Evolutionary conservation across 2,888 invertebrate species (phyloP).

Genomic region (Abscondita cerata): DNA sequence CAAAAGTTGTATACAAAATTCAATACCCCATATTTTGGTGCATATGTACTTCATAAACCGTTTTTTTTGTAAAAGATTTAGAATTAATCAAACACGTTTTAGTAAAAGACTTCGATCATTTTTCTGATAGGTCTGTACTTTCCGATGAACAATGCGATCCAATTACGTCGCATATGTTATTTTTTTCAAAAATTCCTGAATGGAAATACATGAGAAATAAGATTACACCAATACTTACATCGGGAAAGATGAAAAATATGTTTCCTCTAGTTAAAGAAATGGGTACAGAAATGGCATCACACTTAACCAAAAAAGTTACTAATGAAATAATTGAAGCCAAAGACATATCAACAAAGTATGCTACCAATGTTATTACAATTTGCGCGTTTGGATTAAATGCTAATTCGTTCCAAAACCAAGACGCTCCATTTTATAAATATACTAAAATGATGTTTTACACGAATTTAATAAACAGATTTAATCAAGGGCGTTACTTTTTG

Average conservation of each 20-base stretch:
- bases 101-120: constrained; percentile 60
- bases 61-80: constrained; percentile 59
- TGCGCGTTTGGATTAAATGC: constrained; percentile 59
- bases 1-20: constrained; percentile 45
- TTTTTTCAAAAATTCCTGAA: constrained; percentile 59
- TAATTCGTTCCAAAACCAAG: constrained; percentile 52
- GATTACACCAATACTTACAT: constrained; percentile 63
- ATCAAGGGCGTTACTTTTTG: constrained; percentile 44
- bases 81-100: constrained; percentile 59
- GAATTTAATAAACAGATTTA: constrained; percentile 41
- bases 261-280: constrained; percentile 58
- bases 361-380: constrained; percentile 59
- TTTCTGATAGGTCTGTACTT: constrained; percentile 58
- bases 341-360: constrained; percentile 53
- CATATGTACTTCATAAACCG: constrained; percentile 61
- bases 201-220: constrained; percentile 63
- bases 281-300: constrained; percentile 32
- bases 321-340: constrained; percentile 39
- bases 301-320: neutral
- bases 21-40: constrained; percentile 56
- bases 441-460: constrained; percentile 52
- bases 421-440: constrained; percentile 53
- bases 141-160: constrained; percentile 56
- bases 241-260: constrained; percentile 64
- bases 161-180: constrained; percentile 55